These are phyloP conservation scores for Orchesella cincta DNA, from an alignment of 1,140 invertebrate species.

Conservation along the genomic window DNA sequence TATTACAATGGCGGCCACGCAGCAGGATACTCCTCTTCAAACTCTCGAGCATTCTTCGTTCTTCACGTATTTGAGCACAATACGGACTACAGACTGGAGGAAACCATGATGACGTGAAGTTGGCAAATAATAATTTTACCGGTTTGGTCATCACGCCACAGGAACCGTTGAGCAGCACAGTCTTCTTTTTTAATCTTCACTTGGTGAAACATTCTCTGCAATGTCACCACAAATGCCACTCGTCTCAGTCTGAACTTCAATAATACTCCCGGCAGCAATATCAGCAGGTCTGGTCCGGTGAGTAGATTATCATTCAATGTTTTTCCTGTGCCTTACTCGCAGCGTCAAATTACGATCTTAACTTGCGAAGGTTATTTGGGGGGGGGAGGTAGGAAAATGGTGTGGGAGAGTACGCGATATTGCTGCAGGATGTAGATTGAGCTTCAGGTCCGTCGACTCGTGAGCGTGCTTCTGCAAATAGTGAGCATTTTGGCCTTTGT, in stretches of 20 bases:
- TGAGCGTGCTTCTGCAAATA: too few species aligned
- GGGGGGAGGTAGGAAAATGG: too few species aligned
- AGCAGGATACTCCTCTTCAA: constrained; percentile 7
- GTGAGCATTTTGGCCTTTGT: too few species aligned
- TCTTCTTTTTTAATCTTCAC: constrained; percentile 38
- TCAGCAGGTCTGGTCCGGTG: constrained; percentile 34
- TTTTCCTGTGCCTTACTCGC: too few species aligned
- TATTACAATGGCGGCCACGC: constrained; percentile 5
- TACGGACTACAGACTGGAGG: constrained; percentile 44
- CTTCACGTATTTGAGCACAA: constrained; percentile 40
- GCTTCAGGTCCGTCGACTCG: too few species aligned
- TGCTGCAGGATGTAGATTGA: too few species aligned
- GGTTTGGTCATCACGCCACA: constrained; percentile 43
- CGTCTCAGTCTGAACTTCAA: constrained; percentile 25
- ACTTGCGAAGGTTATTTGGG: too few species aligned
- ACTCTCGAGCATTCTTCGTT: constrained; percentile 36
- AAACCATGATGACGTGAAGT: constrained; percentile 47
- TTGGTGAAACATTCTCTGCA: constrained; percentile 42
- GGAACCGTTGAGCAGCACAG: constrained; percentile 40
- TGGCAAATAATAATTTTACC: constrained; percentile 35
- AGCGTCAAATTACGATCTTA: too few species aligned
- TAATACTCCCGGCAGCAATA: constrained; percentile 25
- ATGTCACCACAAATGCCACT: constrained; percentile 30
- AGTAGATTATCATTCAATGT: constrained; percentile 15
- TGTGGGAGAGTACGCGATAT: too few species aligned